These are phyloP conservation scores for Enteromius mattozi DNA, from an alignment of 2,797 vertebrate genomes.

Conservation along the genomic window DNA sequence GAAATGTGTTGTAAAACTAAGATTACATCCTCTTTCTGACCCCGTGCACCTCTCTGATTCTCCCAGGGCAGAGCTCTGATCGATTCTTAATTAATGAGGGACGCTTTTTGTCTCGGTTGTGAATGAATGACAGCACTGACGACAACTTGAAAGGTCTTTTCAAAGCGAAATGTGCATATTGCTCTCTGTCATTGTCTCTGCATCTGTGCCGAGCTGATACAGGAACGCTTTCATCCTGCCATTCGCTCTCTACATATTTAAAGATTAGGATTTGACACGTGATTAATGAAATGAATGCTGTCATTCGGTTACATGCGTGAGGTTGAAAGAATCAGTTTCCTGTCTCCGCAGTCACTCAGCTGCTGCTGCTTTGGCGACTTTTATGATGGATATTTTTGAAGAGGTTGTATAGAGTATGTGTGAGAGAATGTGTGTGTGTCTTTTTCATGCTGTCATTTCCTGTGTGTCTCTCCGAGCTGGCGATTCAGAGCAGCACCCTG, in stretches of 20 bases:
- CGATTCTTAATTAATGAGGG: slow-evolving; percentile 50
- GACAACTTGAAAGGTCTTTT: slow-evolving; percentile 21
- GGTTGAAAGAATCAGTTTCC: slow-evolving; percentile 13
- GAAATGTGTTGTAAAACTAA: slow-evolving; percentile 18
- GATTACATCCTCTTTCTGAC: slow-evolving; percentile 19
- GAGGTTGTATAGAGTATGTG: background rate
- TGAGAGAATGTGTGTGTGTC: slow-evolving; percentile 12
- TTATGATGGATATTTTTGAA: slow-evolving; percentile 25
- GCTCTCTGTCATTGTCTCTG: background rate
- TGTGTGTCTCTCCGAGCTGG: slow-evolving; percentile 52
- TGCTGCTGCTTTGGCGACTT: slow-evolving; percentile 28
- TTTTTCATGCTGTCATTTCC: slow-evolving; percentile 57
- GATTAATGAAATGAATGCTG: slow-evolving; percentile 24
- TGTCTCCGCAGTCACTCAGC: slow-evolving; percentile 26
- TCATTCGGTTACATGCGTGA: background rate
- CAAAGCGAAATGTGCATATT: slow-evolving; percentile 1
- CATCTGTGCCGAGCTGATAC: slow-evolving; percentile 18
- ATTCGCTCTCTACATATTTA: slow-evolving; percentile 28
- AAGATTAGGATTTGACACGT: background rate
- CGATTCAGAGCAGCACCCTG: slow-evolving; percentile 59
- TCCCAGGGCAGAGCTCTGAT: slow-evolving; percentile 39
- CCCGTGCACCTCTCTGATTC: slow-evolving; percentile 13
- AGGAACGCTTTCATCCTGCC: background rate
- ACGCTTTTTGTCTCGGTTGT: background rate
- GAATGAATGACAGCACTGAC: slow-evolving; percentile 10